phyloP scores from a whole-genome alignment of 1,140 invertebrate species.

The Diorhabda sublineata region DNA sequence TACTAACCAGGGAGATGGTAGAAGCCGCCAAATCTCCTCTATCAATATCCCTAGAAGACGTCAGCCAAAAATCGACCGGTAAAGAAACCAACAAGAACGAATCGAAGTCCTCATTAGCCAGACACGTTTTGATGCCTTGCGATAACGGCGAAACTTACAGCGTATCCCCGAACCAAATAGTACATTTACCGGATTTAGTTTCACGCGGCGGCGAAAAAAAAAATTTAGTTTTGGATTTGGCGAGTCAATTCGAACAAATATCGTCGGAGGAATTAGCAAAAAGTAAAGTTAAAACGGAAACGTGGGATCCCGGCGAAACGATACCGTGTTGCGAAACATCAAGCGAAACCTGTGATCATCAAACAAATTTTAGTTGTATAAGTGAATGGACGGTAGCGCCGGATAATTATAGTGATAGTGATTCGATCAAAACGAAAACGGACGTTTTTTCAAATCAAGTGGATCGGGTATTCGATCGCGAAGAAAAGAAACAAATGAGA shows the following conservation, averaged over 20 bases:
- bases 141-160: conserved; percentile 81
- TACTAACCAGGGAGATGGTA: conserved; percentile 32
- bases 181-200: conserved; percentile 58
- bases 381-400: conserved; percentile 45
- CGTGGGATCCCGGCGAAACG: conserved; percentile 59
- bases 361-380: conserved; percentile 47
- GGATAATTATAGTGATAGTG: conserved; percentile 30
- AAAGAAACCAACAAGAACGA: conserved; percentile 33
- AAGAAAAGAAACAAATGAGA: conserved; percentile 57
- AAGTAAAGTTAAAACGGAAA: conserved; percentile 52
- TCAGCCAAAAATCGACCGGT: conserved; percentile 49
- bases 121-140: conserved; percentile 76
- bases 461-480: conserved; percentile 68
- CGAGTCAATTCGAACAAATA: conserved; percentile 12
- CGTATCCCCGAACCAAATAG: conserved; percentile 83
- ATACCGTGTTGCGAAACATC: conserved; percentile 25
- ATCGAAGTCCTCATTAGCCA: conserved; percentile 47
- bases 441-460: conserved; percentile 70
- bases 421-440: conserved; percentile 29
- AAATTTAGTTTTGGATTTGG: conserved; percentile 5
- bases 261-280: conserved; percentile 35
- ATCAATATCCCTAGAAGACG: conserved; percentile 59
- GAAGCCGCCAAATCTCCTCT: conserved; percentile 55
- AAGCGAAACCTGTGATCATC: conserved; percentile 44
- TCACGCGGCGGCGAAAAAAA: conserved; percentile 12